Evolutionary conservation across 2,797 vertebrate species (phyloP), one percentile per base, ranked within the genome.

Genomic region (Urocyon cinereoargenteus): DNA sequence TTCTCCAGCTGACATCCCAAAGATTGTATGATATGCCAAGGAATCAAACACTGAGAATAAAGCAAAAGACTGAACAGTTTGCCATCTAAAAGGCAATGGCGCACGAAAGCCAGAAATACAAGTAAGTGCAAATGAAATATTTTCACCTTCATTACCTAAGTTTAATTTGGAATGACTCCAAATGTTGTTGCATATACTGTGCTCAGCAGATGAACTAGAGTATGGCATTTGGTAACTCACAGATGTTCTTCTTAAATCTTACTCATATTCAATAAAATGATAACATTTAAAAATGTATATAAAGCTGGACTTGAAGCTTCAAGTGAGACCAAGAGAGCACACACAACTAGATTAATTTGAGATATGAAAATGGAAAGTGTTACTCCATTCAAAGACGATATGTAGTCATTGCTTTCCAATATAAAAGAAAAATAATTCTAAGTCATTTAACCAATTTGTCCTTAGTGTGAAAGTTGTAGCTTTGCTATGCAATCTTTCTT

Each of bases 401-500:
- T 53, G 26, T 92, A 81, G 11, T 61, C 55, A 93, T 78, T 68
- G 24, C 79, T 96, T 94, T 96, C 53, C 22, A 93, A 61, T 61
- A 87, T 75, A 53, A 90, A 86, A 91, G 6, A n/a, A 86, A 70
- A 95, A 83, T 94, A 90, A 97, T 90, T 85, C 81, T 88, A 93
- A 95, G 72, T 83, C 72, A 91, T 96, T 96, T 94, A 97, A 21
- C 21, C 81, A 96, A 36, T 90, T 73, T 89, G 18, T 94, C 84
- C 8, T 97, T 93, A 66, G 26, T 3, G 53, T 62, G 22, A 15
- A 21, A 94, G 31, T 36, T 96, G 75, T 91, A n/a, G 86, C 61
- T 97, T 95, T 98, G 28, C 22, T 89, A 87, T 49, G 40, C 13
- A 49, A 95, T 89, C 26, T 89, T 94, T 92, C 62, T 91, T 94